phyloP scores from a whole-genome alignment of 2,797 vertebrate species.

The Lepus oiostolus region DNA sequence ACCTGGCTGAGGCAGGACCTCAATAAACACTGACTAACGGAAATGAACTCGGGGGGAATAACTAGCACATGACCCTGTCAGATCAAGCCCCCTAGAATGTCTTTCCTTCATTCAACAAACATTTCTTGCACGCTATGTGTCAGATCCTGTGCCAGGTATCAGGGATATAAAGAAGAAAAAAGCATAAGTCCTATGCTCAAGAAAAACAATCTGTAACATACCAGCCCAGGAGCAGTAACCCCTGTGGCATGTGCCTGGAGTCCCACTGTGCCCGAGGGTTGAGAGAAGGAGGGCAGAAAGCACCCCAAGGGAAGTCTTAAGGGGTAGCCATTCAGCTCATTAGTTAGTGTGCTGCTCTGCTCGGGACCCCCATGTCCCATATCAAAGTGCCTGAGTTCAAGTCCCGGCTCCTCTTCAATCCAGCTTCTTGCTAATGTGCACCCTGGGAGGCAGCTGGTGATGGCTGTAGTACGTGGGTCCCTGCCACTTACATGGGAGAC shows the following conservation, averaged over 20 bases:
- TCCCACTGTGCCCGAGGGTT: not conserved
- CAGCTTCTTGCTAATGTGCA: too few relatives aligned
- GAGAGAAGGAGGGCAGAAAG: not conserved
- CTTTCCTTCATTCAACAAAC: conserved; percentile 31
- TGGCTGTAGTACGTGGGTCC: too few relatives aligned
- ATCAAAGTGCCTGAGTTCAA: too few relatives aligned
- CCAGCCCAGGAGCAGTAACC: not conserved
- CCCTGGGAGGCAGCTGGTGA: too few relatives aligned
- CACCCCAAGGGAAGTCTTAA: not conserved
- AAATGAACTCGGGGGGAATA: not conserved
- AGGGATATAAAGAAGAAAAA: not conserved
- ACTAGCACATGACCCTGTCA: not conserved
- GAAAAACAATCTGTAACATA: not conserved
- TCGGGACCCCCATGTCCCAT: too few relatives aligned
- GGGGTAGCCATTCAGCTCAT: too few relatives aligned
- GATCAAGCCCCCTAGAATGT: not conserved
- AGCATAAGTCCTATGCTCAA: not conserved
- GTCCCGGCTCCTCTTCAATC: too few relatives aligned
- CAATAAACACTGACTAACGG: not conserved
- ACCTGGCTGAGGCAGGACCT: not conserved
- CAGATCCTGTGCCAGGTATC: not conserved
- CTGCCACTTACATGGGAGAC: too few relatives aligned
- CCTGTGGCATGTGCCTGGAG: not conserved
- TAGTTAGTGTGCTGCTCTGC: too few relatives aligned
- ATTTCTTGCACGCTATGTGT: conserved; percentile 26